Evolutionary conservation across 2,888 invertebrate genomes (phyloP).

Genomic region (Aethes cnicana): DNA sequence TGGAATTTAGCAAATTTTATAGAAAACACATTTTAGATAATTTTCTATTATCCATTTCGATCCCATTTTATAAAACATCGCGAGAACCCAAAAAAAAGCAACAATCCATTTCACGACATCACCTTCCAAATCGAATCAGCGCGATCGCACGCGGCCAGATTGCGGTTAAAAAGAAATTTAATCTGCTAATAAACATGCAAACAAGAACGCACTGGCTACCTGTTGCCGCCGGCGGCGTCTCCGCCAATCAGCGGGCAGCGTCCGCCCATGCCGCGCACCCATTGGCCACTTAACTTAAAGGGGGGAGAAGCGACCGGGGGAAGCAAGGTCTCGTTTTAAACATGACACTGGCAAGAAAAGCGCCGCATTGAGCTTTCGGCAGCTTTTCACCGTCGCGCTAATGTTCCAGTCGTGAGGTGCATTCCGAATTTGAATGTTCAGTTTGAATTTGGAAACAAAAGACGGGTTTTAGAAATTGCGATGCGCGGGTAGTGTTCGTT

Average conservation of each 20-base stretch:
- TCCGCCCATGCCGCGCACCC: constrained; percentile 68
- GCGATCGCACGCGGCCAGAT: constrained; percentile 58
- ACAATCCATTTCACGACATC: constrained; percentile 27
- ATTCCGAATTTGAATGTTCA: constrained; percentile 5
- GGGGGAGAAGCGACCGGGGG: constrained; percentile 57
- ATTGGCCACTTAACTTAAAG: constrained; percentile 59
- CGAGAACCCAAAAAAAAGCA: background rate
- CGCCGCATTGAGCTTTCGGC: constrained; percentile 79
- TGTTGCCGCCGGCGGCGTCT: constrained; percentile 77
- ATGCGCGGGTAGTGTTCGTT: constrained; percentile 16
- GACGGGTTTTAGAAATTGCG: constrained; percentile 3
- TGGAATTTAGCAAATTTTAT: too few relatives aligned
- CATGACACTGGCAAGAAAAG: constrained; percentile 78
- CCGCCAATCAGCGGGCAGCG: constrained; percentile 71
- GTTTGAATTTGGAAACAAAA: background rate
- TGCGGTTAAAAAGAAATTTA: constrained; percentile 76
- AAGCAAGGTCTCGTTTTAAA: constrained; percentile 56
- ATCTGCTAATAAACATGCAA: constrained; percentile 82
- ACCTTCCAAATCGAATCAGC: constrained; percentile 55
- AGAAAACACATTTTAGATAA: too few relatives aligned
- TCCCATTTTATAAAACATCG: background rate
- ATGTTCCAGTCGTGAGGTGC: constrained; percentile 40
- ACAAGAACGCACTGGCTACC: constrained; percentile 77
- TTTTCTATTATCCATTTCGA: too few relatives aligned
- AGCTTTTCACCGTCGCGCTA: constrained; percentile 75